Evolutionary conservation across 2,113 vertebrate species (phyloP).

Genomic region (Onychostruthus taczanowskii): DNA sequence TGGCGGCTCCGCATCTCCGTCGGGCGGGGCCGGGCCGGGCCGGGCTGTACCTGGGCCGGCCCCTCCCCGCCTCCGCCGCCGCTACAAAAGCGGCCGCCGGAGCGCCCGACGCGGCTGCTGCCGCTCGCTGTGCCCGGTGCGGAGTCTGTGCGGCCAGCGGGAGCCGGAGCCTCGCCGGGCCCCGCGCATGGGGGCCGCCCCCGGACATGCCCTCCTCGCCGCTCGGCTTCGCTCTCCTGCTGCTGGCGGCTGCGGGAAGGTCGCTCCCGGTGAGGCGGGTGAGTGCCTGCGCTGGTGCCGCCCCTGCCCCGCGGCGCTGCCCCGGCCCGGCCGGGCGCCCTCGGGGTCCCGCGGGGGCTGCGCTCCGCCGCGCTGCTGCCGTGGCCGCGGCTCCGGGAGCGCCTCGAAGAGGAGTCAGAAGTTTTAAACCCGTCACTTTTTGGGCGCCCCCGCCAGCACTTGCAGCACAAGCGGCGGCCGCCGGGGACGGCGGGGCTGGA

Average conservation of each 20-base stretch:
- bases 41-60: neutral
- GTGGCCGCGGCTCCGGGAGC: neutral
- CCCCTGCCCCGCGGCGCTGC: neutral
- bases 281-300: neutral
- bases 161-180: neutral
- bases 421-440: neutral
- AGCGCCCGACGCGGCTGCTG: accelerated
- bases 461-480: neutral
- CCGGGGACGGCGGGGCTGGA: neutral
- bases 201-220: constrained; percentile 5
- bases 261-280: constrained; percentile 66
- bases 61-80: neutral
- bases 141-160: neutral
- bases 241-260: constrained; percentile 53
- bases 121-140: accelerated
- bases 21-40: neutral
- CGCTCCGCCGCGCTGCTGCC: neutral
- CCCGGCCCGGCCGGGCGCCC: neutral
- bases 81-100: constrained; percentile 2
- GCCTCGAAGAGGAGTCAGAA: neutral
- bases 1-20: neutral
- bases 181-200: neutral
- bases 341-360: neutral
- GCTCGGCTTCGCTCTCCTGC: constrained; percentile 11
- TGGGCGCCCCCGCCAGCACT: accelerated